Base-by-base conservation (phyloP, 2,888 invertebrate species). In the Rhogogaster chlorosoma region DNA sequence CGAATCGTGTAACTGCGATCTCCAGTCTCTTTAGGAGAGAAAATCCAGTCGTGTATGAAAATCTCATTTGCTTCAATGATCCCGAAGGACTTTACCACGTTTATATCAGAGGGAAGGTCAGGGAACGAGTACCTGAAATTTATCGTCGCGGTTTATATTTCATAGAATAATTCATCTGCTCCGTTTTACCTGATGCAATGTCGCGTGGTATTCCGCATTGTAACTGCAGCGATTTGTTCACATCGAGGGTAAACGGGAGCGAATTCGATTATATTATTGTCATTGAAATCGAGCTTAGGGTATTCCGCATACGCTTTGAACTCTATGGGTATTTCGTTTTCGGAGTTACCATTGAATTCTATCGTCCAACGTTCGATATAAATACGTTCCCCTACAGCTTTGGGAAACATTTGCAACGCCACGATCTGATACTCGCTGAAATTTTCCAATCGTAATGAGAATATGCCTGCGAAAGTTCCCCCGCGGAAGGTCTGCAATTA, bases 361-460 rank as follows among this genome's bases (percentile, higher is more conserved):
- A 94, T 84, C 1, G 90, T 88, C 94, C 95, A 95, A 67, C 92
- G 90, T 89, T 95, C 94, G 0, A 91, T 86, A 86, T 93, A 94
- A 2, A 91, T 87, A 26, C 89, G 89, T 84, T 93, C 89, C 18
- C 89, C 85, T 2, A 87, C 86, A 1, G 84, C 67, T 71, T 89
- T 90, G 2, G 93, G 91, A 85, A 90, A 89, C 85, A 94, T 89
- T 86, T 93, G 92, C 0, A 94, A 91, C 0, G 90, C 90, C 15
- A 94, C 89, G 42, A 94, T 91, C 85, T 93, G 93, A 86, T 91
- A 92, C 75, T 91, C 89, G 64, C 91, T 91, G 80, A 38, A 85
- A 86, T 77, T 67, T 22, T 36, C 61, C 67, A 67, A 67, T 45
- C 22, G 38, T 64, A 32, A 7, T 36, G 22, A 32, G 38, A n/a